These are phyloP conservation scores for Noctua comes DNA, from an alignment of 2,888 invertebrate species.

Conservation along the genomic window DNA sequence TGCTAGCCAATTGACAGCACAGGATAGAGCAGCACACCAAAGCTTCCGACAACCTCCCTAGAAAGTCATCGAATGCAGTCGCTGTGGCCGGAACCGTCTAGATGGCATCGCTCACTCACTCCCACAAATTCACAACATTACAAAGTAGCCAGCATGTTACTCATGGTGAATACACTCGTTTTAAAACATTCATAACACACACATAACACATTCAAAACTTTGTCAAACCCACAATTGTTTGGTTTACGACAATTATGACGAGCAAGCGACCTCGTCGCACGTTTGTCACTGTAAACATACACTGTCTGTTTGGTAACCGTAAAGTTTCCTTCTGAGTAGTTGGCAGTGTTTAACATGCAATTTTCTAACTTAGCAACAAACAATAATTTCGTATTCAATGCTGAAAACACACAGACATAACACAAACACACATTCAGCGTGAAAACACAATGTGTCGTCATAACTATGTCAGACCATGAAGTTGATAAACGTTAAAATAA, in stretches of 20 bases:
- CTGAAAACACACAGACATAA: background rate
- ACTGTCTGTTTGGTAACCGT: conserved; percentile 12
- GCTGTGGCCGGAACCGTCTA: too few species aligned
- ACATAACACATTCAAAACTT: conserved; percentile 34
- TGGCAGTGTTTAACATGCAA: background rate
- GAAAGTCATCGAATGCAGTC: too few species aligned
- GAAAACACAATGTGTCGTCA: background rate
- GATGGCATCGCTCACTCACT: too few species aligned
- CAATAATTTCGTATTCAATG: conserved; percentile 8
- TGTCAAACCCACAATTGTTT: conserved; percentile 28
- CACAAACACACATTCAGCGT: background rate
- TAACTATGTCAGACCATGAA: background rate
- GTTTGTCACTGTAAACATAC: conserved; percentile 21
- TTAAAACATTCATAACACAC: too few species aligned
- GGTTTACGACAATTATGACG: conserved; percentile 34
- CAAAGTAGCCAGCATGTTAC: background rate
- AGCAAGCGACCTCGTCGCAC: conserved; percentile 32
- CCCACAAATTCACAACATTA: too few species aligned
- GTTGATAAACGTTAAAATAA: background rate
- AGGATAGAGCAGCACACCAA: too few species aligned
- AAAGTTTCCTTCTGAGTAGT: conserved; percentile 2
- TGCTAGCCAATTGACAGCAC: too few species aligned
- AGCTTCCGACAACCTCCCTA: too few species aligned
- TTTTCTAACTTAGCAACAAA: background rate
- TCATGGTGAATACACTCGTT: background rate